Base-by-base conservation (phyloP, 2,113 vertebrate species). In the Peucedramus taeniatus region DNA sequence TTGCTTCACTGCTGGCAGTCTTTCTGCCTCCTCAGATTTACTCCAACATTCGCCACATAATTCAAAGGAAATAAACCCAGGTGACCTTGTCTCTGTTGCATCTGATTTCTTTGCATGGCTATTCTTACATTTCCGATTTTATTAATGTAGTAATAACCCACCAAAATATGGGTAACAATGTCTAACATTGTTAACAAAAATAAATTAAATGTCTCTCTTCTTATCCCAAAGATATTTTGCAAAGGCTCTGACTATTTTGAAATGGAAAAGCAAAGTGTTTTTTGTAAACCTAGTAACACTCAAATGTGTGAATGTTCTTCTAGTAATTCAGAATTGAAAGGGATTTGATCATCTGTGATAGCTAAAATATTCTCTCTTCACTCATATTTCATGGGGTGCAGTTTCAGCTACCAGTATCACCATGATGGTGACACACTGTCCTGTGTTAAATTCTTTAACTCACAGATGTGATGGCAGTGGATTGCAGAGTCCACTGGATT, bases 21-120 rank as follows among this genome's bases (percentile, higher is more conserved):
- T 94, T 91, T 90, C 82, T 83, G 77, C 82, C 56, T 85, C 16
- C 65, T 95, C 76, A 94, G 71, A 95, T 93, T 95, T 79, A 92
- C 81, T 93, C 83, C 22, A 33, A 42, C 45, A 79, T 85, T 86
- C 0, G 2, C 69, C 74, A 65, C 68, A 64, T 92, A 95, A 88
- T 82, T 95, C 83, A 90, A 86, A 95, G 68, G 75, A 94, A 95
- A 78, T 81, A 94, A 93, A 86, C 59, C 49, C 78, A 68, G 42
- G 39, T 70, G 60, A 94, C 87, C 66, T 87, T 78, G 72, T 87
- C 84, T 90, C 68, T 82, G 45, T 76, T 63, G 68, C 82, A 93
- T 75, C 44, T 84, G n/a, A 31, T 87, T 59, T 88, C 39, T 35
- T 42, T 63, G 45, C 65, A 60, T 45, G 84, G 37, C 35, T 90